Conservation (phyloP, 2,113 vertebrate genomes). For the Hipposideros armiger region DNA sequence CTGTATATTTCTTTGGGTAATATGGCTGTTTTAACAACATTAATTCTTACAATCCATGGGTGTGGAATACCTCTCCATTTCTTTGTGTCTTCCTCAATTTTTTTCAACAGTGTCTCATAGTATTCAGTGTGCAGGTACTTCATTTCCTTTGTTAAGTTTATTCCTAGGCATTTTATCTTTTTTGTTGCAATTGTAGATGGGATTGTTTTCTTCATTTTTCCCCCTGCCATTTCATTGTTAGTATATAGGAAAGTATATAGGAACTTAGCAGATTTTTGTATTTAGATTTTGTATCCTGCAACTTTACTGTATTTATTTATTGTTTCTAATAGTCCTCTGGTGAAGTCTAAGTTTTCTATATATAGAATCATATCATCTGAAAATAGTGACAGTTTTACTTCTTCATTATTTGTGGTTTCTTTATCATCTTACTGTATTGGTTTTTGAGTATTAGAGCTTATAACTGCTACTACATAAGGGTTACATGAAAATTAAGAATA, state of each 20-base stretch:
- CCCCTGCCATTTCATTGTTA: neutral
- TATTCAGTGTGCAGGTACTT: no score
- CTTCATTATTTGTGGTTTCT: neutral
- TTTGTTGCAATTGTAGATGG: neutral
- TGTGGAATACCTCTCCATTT: no score
- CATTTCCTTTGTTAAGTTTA: neutral
- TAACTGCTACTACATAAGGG: neutral
- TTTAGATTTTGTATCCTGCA: neutral
- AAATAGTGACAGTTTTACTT: neutral
- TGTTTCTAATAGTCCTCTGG: neutral
- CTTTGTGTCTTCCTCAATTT: no score
- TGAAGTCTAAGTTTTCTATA: neutral
- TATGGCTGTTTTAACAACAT: no score
- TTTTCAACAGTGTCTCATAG: no score
- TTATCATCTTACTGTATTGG: neutral
- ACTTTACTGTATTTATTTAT: neutral
- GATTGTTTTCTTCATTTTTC: neutral
- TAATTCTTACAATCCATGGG: no score
- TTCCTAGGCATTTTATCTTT: neutral
- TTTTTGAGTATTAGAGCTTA: neutral
- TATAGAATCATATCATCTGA: neutral
- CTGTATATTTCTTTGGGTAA: no score
- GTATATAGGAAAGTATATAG: neutral
- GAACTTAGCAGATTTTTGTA: neutral
- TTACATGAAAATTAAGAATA: neutral